These are phyloP conservation scores for Platycheirus albimanus DNA, from an alignment of 2,888 invertebrate genomes.

Conservation along the genomic window DNA sequence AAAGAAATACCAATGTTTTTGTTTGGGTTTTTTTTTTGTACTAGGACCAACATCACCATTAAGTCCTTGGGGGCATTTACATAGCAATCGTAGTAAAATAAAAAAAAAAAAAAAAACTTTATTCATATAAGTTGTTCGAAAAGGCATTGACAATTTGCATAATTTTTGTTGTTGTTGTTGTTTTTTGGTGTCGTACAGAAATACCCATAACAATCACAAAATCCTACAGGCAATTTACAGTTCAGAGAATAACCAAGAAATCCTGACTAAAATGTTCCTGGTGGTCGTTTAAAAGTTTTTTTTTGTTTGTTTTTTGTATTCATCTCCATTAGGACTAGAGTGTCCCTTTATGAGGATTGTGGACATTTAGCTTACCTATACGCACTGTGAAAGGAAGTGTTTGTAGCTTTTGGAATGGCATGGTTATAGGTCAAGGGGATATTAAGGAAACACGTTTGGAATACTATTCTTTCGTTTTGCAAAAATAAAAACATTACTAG, in stretches of 20 bases:
- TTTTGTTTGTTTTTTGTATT: not conserved
- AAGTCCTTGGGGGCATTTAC: constrained; percentile 14
- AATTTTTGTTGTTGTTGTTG: not conserved
- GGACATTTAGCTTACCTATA: constrained; percentile 11
- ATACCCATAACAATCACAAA: constrained; percentile 37
- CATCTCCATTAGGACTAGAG: constrained; percentile 15
- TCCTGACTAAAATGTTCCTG: constrained; percentile 28
- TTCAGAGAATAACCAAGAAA: constrained; percentile 19
- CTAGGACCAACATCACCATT: not conserved
- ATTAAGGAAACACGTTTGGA: constrained; percentile 2
- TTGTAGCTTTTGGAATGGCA: constrained; percentile 1
- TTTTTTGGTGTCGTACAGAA: constrained; percentile 17
- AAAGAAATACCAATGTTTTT: not conserved
- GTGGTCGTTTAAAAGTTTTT: constrained; percentile 28
- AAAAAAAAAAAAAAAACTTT: constrained; percentile 20
- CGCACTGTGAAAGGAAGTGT: not conserved
- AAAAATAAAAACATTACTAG: not conserved
- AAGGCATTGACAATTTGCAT: constrained; percentile 34
- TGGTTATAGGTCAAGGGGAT: constrained; percentile 8
- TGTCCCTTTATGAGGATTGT: constrained; percentile 29
- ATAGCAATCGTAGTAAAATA: constrained; percentile 12
- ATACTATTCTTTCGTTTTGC: not conserved
- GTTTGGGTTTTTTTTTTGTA: not conserved
- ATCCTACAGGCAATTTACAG: constrained; percentile 36
- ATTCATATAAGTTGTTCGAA: constrained; percentile 31